Evolutionary conservation across 2,797 vertebrate genomes (phyloP).

Genomic region (Semaprochilodus insignis): DNA sequence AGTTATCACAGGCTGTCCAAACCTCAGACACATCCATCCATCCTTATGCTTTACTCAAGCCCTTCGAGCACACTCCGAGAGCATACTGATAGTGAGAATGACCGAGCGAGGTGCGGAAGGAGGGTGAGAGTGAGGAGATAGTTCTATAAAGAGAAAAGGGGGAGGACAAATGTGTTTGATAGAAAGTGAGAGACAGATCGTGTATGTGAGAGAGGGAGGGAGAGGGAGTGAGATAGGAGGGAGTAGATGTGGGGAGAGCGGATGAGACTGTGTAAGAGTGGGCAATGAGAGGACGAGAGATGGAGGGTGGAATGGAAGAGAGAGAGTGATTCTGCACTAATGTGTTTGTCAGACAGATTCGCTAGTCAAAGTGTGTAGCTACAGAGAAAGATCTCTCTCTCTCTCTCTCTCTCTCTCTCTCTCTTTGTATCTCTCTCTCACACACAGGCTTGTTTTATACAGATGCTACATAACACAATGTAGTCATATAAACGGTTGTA

Average conservation of each 20-base stretch:
- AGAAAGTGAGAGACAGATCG: constrained; percentile 33
- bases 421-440: too few relatives aligned
- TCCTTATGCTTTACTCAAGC: constrained; percentile 10
- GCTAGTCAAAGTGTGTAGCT: constrained; percentile 13
- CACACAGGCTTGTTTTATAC: too few relatives aligned
- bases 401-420: too few relatives aligned
- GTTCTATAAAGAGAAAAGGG: constrained; percentile 19
- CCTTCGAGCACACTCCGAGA: constrained; percentile 37
- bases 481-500: too few relatives aligned
- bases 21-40: constrained; percentile 21
- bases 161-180: not conserved
- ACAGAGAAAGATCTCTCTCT: constrained; percentile 27
- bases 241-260: not conserved
- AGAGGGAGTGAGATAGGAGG: not conserved
- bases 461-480: too few relatives aligned
- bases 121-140: constrained; percentile 33
- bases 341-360: constrained; percentile 18
- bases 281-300: constrained; percentile 25
- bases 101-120: constrained; percentile 33
- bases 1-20: constrained; percentile 33
- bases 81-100: constrained; percentile 23
- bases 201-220: constrained; percentile 8
- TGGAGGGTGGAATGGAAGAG: constrained; percentile 38
- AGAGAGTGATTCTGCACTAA: constrained; percentile 32
- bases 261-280: not conserved